Percentiles rank a stretch among this genome's conserved stretches.
phyloP scores from a whole-genome alignment of 2,113 vertebrate species.

The Silurus meridionalis region DNA sequence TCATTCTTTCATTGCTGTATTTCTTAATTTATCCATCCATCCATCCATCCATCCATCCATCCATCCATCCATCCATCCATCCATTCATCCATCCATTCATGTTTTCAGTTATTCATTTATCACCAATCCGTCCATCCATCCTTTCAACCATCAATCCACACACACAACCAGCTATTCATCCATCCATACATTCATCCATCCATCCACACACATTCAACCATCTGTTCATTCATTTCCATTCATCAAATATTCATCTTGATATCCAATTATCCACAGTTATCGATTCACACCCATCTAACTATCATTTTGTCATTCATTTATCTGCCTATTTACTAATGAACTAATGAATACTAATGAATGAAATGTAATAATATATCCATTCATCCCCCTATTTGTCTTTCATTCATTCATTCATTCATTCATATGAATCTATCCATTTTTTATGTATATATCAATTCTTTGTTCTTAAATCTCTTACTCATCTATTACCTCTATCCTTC shows the following conservation, averaged over 20 bases:
- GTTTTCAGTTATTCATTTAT: not conserved
- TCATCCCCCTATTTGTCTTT: not conserved
- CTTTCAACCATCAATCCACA: constrained; percentile 50
- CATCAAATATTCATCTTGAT: not conserved
- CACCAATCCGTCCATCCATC: not conserved
- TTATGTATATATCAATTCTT: constrained; percentile 24
- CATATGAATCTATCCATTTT: not conserved
- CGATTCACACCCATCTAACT: rapidly evolving
- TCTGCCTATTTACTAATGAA: not conserved
- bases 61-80: not conserved
- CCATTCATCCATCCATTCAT: not conserved
- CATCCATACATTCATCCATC: not conserved
- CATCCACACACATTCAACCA: not conserved
- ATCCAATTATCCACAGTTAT: not conserved
- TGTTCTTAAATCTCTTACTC: not conserved
- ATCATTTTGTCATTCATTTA: not conserved
- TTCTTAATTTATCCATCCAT: too few species aligned
- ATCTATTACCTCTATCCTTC: not conserved
- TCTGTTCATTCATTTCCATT: not conserved
- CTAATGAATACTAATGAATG: too few species aligned
- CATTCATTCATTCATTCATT: not conserved
- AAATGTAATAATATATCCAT: not conserved
- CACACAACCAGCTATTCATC: constrained; percentile 44
- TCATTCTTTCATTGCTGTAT: too few species aligned
- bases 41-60: too few species aligned